Percentiles rank a stretch among this genome's conserved stretches.
Evolutionary conservation across 2,797 vertebrate species (phyloP).

Genomic region (Sardinella longiceps): DNA sequence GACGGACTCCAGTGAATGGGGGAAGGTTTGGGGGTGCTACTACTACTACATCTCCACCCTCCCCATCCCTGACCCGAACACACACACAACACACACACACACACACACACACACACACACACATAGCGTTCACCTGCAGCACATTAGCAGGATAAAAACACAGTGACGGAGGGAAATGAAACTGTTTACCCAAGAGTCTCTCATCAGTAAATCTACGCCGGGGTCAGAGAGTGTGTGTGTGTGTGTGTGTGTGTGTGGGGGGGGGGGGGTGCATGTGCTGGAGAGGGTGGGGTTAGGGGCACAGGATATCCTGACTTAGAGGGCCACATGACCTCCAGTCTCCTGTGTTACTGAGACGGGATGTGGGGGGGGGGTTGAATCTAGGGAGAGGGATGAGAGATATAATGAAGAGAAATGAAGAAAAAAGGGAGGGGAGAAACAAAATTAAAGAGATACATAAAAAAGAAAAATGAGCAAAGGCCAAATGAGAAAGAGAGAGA

Average conservation of each 20-base stretch:
- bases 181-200: slow-evolving; percentile 52
- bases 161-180: slow-evolving; percentile 47
- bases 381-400: neutral
- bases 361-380: neutral
- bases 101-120: slow-evolving; percentile 9
- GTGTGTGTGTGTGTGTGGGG: slow-evolving; percentile 16
- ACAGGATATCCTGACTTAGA: slow-evolving; percentile 47
- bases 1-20: slow-evolving; percentile 16
- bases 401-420: neutral
- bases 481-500: neutral
- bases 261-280: neutral
- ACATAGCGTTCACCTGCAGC: slow-evolving; percentile 45
- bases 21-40: neutral
- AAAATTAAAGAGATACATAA: neutral
- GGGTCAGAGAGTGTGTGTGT: slow-evolving; percentile 34
- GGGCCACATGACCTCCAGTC: slow-evolving; percentile 3
- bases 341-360: slow-evolving; percentile 18
- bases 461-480: neutral
- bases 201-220: slow-evolving; percentile 53
- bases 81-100: neutral
- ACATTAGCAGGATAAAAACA: slow-evolving; percentile 45
- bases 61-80: neutral
- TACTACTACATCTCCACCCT: neutral
- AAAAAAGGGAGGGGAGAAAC: neutral
- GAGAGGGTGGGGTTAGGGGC: slow-evolving; percentile 19